These are phyloP conservation scores for Tokudaia muenninki DNA, from an alignment of 2,797 vertebrate genomes.

Conservation along the genomic window DNA sequence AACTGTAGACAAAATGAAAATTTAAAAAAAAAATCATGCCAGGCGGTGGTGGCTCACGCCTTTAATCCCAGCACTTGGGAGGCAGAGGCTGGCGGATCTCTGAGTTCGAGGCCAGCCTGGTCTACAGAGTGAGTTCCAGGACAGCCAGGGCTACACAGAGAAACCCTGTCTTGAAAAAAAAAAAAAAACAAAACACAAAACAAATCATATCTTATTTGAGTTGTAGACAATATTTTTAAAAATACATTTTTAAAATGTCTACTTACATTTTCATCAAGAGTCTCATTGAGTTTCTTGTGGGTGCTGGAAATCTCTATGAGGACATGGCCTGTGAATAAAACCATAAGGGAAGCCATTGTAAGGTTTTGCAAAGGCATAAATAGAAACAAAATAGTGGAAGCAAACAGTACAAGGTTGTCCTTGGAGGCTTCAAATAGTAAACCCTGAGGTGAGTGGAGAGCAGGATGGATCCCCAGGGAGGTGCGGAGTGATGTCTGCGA, in stretches of 20 bases:
- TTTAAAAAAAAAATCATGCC: background rate
- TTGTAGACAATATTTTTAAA: conserved; percentile 9
- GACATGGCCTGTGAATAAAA: conserved; percentile 92
- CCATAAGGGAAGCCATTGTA: background rate
- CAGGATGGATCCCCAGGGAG: rapidly evolving
- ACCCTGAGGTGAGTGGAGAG: background rate
- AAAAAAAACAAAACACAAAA: no score
- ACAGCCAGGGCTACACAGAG: no score
- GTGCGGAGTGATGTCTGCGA: background rate
- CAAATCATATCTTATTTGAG: conserved; percentile 55
- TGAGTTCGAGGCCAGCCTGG: no score
- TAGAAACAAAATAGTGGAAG: background rate
- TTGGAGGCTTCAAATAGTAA: background rate
- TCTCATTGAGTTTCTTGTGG: conserved; percentile 94
- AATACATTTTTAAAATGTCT: conserved; percentile 38
- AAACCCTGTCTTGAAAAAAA: no score
- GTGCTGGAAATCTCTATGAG: conserved; percentile 95
- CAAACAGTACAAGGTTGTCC: rapidly evolving
- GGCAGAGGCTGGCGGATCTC: no score
- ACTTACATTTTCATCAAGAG: conserved; percentile 96
- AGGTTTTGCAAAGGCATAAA: conserved; percentile 12
- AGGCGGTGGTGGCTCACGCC: no score
- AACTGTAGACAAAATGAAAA: conserved; percentile 90
- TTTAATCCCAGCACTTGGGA: no score
- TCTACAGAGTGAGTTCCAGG: no score